phyloP scores from a whole-genome alignment of 2,113 vertebrate genomes.

The Callocephalon fimbriatum region DNA sequence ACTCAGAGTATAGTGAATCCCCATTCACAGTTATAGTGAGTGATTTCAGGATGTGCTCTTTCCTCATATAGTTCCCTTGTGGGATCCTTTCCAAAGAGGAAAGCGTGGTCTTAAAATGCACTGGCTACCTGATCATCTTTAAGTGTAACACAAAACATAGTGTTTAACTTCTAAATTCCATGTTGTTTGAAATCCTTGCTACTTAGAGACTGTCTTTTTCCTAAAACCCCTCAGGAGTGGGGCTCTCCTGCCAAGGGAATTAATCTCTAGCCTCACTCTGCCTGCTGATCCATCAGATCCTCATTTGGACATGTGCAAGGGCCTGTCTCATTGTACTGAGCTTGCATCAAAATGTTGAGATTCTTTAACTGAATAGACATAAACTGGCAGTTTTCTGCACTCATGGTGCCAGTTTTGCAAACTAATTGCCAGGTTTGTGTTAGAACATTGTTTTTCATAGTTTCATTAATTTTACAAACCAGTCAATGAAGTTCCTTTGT shows the following conservation, averaged over 20 bases:
- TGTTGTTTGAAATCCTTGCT: neutral
- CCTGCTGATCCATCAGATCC: neutral
- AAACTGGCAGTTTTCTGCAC: neutral
- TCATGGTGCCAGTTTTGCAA: neutral
- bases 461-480: neutral
- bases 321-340: neutral
- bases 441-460: neutral
- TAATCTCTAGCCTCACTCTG: neutral
- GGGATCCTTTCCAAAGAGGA: neutral
- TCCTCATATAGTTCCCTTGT: neutral
- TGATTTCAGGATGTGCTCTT: neutral
- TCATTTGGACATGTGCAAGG: neutral
- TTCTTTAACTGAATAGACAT: neutral
- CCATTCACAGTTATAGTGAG: neutral
- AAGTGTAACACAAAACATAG: neutral
- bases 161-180: neutral
- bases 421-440: neutral
- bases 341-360: neutral
- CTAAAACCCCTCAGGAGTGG: neutral
- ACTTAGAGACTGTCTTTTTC: neutral
- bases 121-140: neutral
- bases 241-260: neutral
- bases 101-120: neutral
- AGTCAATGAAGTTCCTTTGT: neutral
- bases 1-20: too few relatives aligned